Conservation (phyloP, 2,888 invertebrate species). For the Euclidia mi region DNA sequence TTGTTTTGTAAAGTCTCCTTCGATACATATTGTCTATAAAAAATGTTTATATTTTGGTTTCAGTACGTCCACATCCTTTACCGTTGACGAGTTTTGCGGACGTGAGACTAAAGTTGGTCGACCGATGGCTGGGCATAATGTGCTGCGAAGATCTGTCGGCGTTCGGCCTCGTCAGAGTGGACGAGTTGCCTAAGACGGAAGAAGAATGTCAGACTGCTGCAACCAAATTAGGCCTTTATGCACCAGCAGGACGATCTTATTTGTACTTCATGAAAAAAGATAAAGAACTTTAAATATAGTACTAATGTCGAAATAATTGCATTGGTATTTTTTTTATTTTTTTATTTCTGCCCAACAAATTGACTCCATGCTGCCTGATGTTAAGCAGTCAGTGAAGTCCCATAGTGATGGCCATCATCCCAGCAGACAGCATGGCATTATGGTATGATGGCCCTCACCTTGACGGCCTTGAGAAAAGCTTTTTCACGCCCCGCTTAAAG, state of each 20-base stretch:
- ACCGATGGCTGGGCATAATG: slow-evolving; percentile 76
- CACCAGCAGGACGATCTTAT: slow-evolving; percentile 69
- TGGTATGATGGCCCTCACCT: too few relatives aligned
- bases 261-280: slow-evolving; percentile 58
- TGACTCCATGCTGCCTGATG: too few relatives aligned
- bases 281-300: slow-evolving; percentile 55
- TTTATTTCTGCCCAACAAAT: too few relatives aligned
- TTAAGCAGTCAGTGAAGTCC: too few relatives aligned
- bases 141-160: slow-evolving; percentile 78
- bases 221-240: slow-evolving; percentile 61
- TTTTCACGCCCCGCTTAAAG: too few relatives aligned
- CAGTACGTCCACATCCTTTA: slow-evolving; percentile 70
- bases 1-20: too few relatives aligned
- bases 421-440: too few relatives aligned
- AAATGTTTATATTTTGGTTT: slow-evolving; percentile 46
- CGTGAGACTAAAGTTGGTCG: slow-evolving; percentile 74
- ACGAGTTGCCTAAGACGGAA: slow-evolving; percentile 72
- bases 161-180: slow-evolving; percentile 68
- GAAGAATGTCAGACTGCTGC: slow-evolving; percentile 66
- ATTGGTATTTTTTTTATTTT: too few relatives aligned
- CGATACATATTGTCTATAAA: too few relatives aligned
- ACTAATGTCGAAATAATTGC: too few relatives aligned
- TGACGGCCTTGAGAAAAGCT: too few relatives aligned
- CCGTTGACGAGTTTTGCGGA: slow-evolving; percentile 75
- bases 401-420: too few relatives aligned